Conservation (phyloP, 2,113 vertebrate species). For the Ailuropoda melanoleuca region DNA sequence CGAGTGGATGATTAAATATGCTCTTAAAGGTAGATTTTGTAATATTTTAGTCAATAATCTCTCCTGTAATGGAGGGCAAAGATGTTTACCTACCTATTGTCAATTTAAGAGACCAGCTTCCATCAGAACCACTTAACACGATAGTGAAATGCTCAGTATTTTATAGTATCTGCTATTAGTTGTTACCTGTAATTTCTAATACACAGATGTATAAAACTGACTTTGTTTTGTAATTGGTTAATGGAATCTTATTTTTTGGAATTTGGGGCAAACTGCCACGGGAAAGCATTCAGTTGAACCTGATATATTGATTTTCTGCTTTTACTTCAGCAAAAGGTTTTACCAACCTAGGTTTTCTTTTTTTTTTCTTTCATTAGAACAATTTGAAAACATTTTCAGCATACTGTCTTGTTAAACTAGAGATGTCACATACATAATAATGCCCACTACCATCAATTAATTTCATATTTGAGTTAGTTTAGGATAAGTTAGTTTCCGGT, state of each 20-base stretch:
- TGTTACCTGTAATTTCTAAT: neutral
- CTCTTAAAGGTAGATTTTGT: constrained; percentile 47
- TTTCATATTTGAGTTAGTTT: constrained; percentile 50
- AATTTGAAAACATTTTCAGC: constrained; percentile 35
- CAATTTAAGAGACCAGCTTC: constrained; percentile 10
- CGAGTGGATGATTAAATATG: constrained; percentile 2
- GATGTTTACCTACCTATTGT: neutral
- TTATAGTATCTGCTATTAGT: neutral
- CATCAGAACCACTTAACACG: neutral
- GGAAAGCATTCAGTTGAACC: constrained; percentile 50
- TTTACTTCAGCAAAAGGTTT: constrained; percentile 68
- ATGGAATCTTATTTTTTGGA: constrained; percentile 44
- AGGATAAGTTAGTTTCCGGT: constrained; percentile 35
- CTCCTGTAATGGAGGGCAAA: constrained; percentile 9
- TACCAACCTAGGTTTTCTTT: neutral
- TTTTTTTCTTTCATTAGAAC: constrained; percentile 8
- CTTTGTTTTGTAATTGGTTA: constrained; percentile 48
- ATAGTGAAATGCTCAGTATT: neutral
- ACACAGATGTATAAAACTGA: neutral
- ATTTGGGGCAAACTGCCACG: constrained; percentile 36
- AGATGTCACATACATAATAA: neutral
- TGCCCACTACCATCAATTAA: neutral
- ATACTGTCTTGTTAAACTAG: constrained; percentile 18
- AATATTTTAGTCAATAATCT: constrained; percentile 57
- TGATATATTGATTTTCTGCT: constrained; percentile 53